Evolutionary conservation across 2,888 invertebrate species (phyloP), one percentile per base, ranked within the genome.

Genomic region (Nipponacmea schrenckii): DNA sequence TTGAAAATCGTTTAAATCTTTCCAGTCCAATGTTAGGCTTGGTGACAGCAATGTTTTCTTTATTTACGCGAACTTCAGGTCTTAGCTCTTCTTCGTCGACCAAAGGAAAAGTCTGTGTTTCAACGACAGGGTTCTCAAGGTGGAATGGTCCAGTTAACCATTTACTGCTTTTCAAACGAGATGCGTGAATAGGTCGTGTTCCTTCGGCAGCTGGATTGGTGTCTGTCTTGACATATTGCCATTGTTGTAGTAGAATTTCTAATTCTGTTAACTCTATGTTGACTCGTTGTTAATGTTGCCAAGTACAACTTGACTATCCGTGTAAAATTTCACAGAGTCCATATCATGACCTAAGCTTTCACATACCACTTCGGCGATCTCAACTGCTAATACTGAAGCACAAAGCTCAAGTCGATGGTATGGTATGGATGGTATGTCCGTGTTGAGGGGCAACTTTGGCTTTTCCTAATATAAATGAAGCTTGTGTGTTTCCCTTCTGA

Each of bases 331-430:
- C 12, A 26, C 50, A 2, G 2, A 3, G 17, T 39, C 24, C 12
- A 63, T 17, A 24, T 20, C 17, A 17, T 45, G 26, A 5, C 62
- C 14, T 7, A 72, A 15, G 20, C 26, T 27, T 0, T 20, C 44
- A 20, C n/a, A 17, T 27, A 69, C 26, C 15, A 26, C 17, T 15
- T 72, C 63, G 1, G 39, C 20, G 3, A 72, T n/a, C 56, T 69
- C 44, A 15, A 68, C 68, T 20, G 71, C 66, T 15, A 66, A 27
- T 8, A 72, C 71, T 12, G 73, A 67, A 14, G 73, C 73, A 56
- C 65, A 66, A 10, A 73, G 67, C 46, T 73, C 73, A 3, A 73
- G 68, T 45, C 68, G n/a, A n/a, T n/a, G n/a, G n/a, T n/a, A n/a
- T n/a, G n/a, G n/a, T 46, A 10, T 72, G 71, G 10, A 73, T 56